Conservation (phyloP, 1,140 invertebrate species). For the Homarus americanus region DNA sequence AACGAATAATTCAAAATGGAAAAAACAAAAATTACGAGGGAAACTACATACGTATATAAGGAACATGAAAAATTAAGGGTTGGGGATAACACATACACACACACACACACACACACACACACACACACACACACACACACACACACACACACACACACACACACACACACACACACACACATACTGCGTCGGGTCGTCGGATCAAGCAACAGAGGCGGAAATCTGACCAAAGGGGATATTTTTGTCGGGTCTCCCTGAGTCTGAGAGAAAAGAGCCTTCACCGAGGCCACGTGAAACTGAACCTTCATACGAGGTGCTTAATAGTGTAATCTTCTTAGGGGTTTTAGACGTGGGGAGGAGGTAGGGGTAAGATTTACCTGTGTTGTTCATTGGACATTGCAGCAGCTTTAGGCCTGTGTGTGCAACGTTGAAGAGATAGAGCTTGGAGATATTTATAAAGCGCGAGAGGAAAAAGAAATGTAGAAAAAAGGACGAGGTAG, state of each 20-base stretch:
- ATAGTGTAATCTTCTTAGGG: constrained; percentile 29
- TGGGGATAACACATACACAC: no score
- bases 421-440: not conserved
- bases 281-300: not conserved
- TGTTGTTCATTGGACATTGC: not conserved
- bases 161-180: no score
- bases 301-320: not conserved
- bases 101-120: no score
- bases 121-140: no score
- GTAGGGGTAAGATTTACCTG: constrained; percentile 1
- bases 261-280: not conserved
- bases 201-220: not conserved
- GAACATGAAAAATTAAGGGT: no score
- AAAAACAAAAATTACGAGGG: no score
- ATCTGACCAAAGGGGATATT: not conserved
- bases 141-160: no score
- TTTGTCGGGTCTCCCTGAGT: not conserved
- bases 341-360: constrained; percentile 14
- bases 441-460: no score
- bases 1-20: no score
- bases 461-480: no score
- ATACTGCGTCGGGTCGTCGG: not conserved
- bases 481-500: no score
- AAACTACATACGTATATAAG: no score
- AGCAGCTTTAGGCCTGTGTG: not conserved